Conservation (phyloP, 64 coral and sea anemone species). For the Pocillopora damicornis region DNA sequence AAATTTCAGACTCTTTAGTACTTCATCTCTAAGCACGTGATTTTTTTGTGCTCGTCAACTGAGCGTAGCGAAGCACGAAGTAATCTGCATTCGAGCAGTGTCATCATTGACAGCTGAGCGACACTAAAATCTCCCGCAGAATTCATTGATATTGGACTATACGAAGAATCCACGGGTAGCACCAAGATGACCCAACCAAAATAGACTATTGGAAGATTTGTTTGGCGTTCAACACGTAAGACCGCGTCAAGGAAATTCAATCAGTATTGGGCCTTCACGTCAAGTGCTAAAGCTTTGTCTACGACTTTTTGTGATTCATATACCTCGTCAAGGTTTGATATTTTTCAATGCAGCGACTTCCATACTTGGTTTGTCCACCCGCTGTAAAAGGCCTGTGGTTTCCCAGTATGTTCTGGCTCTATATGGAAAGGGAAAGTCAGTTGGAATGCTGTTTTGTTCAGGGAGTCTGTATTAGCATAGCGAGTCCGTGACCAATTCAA, state of each 20-base stretch:
- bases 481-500: not conserved
- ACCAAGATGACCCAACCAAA: conserved; percentile 17
- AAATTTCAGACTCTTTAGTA: not conserved
- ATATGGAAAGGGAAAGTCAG: not conserved
- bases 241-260: not conserved
- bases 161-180: not conserved
- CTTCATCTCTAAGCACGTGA: conserved; percentile 10
- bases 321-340: not conserved
- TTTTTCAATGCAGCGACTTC: not conserved
- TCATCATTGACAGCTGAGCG: conserved; percentile 18
- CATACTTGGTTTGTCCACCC: conserved; percentile 24
- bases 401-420: conserved; percentile 13
- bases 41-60: not conserved
- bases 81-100: not conserved
- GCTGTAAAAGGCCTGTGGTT: conserved; percentile 34
- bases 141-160: conserved; percentile 29
- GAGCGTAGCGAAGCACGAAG: not conserved
- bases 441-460: not conserved
- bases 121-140: conserved; percentile 35
- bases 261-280: not conserved
- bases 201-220: conserved; percentile 8
- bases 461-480: conserved; percentile 14
- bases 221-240: not conserved
- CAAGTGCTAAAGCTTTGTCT: not conserved
- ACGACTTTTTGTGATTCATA: not conserved